These are phyloP conservation scores for Cristatella mucedo DNA, from an alignment of 2,888 invertebrate genomes.

Conservation along the genomic window DNA sequence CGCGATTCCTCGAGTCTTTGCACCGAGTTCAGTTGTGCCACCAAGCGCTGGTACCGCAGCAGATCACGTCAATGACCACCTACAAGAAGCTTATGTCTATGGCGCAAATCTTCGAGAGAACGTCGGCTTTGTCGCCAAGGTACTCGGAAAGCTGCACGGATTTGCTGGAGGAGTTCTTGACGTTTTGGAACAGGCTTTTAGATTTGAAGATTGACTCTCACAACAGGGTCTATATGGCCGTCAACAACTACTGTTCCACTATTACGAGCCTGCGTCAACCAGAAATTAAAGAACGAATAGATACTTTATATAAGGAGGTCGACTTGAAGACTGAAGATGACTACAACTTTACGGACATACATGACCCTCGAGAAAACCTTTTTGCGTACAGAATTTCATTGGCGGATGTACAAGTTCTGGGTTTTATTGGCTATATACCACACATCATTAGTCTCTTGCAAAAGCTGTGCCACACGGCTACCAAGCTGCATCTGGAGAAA, in stretches of 20 bases:
- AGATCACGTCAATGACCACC: conserved; percentile 1
- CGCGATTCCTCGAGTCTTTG: neutral
- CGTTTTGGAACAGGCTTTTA: conserved; percentile 20
- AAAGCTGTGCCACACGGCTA: conserved; percentile 19
- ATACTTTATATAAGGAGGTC: conserved; percentile 10
- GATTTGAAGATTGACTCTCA: conserved; percentile 21
- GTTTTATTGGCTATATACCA: conserved; percentile 24
- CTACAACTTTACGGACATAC: conserved; percentile 21
- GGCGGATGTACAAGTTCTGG: conserved; percentile 21
- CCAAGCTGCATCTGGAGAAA: conserved; percentile 22
- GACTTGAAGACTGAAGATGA: conserved; percentile 11
- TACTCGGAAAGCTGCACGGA: too few species aligned
- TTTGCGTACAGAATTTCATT: conserved; percentile 25
- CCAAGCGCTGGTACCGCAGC: conserved; percentile 3
- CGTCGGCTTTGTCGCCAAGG: too few species aligned
- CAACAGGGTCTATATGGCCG: conserved; percentile 15
- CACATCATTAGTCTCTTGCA: conserved; percentile 15
- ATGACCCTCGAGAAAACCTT: conserved; percentile 24
- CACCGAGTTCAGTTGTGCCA: conserved; percentile 2
- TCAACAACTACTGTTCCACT: conserved; percentile 19
- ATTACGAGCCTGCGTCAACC: conserved; percentile 23
- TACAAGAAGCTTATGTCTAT: conserved; percentile 3
- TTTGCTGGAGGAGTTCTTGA: conserved; percentile 19
- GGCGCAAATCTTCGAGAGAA: conserved; percentile 4
- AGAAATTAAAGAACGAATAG: conserved; percentile 19